Evolutionary conservation across 2,113 vertebrate genomes (phyloP).

Genomic region (cattle (Bos taurus)): DNA sequence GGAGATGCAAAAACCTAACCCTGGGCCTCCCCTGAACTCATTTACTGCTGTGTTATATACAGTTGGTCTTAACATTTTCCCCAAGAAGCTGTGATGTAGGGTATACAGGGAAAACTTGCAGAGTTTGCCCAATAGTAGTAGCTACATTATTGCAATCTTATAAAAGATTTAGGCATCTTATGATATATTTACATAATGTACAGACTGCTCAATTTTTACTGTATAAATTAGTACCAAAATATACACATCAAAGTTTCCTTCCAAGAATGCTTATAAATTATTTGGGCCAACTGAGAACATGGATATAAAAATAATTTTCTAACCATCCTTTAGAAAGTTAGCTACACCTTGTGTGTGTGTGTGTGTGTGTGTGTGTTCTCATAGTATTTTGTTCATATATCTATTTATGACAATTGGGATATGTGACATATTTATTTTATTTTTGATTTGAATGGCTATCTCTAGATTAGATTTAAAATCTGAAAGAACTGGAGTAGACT

Average conservation of each 20-base stretch:
- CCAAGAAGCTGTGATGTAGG: not conserved
- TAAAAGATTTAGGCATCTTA: not conserved
- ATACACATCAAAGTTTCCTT: not conserved
- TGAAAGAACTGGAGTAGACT: not conserved
- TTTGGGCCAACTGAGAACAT: not conserved
- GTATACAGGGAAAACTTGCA: not conserved
- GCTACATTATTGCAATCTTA: not conserved
- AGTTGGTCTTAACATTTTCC: not conserved
- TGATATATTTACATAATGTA: not conserved
- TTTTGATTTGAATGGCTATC: not conserved
- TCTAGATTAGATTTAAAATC: not conserved
- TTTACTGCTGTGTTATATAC: not conserved
- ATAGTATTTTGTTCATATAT: not conserved
- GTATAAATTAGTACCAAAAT: constrained; percentile 1
- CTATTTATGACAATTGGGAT: not conserved
- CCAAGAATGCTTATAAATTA: not conserved
- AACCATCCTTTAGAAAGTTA: not conserved
- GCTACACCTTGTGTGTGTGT: not conserved
- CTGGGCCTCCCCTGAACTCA: not conserved
- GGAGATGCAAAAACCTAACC: not conserved
- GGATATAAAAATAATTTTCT: constrained; percentile 22
- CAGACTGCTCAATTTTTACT: not conserved
- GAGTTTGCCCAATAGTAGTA: not conserved
- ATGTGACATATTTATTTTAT: not conserved
- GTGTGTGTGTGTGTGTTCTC: too few species aligned